phyloP scores from a whole-genome alignment of 2,888 invertebrate species.

The Andrena praecox region DNA sequence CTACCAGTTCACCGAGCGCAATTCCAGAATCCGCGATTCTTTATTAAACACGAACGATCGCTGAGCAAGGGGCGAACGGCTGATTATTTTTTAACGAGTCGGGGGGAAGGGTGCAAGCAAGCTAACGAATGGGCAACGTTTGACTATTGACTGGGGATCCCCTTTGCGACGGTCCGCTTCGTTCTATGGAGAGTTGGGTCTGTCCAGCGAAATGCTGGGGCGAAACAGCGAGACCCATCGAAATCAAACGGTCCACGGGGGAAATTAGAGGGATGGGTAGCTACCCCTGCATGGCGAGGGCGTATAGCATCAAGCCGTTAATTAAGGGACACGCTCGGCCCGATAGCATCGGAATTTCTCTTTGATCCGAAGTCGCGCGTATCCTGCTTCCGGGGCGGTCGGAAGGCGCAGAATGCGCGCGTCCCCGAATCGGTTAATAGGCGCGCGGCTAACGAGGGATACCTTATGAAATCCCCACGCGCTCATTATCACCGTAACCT shows the following conservation, averaged over 20 bases:
- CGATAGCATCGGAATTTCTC: conserved; percentile 49
- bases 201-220: neutral
- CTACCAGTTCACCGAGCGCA: no score
- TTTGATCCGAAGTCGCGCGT: conserved; percentile 22
- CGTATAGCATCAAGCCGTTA: conserved; percentile 36
- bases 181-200: neutral
- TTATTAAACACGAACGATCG: no score
- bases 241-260: conserved; percentile 6
- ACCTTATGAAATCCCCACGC: conserved; percentile 18
- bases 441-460: conserved; percentile 20
- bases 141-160: no score
- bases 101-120: no score
- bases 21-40: no score
- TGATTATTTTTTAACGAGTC: no score
- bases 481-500: conserved; percentile 34
- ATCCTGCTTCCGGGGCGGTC: conserved; percentile 21
- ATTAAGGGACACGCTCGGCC: conserved; percentile 47
- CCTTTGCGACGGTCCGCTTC: neutral
- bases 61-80: no score
- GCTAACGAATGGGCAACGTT: no score
- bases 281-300: neutral
- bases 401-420: conserved; percentile 8
- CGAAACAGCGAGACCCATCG: neutral
- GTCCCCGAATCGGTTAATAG: conserved; percentile 13
- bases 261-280: neutral